Evolutionary conservation across 2,888 invertebrate species (phyloP).

Genomic region (Torymus tubicola): DNA sequence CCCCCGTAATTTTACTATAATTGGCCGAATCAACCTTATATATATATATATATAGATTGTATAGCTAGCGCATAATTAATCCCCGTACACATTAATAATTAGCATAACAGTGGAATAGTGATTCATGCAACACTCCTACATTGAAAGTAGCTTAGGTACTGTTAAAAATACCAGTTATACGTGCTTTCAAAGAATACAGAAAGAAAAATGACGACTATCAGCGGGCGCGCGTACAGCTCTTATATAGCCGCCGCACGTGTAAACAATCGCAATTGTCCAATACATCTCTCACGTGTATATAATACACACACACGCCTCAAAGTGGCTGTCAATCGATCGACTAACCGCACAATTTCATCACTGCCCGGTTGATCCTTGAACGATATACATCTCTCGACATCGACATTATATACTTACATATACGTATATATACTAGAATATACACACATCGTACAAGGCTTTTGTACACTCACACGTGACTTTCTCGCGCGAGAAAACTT

Average conservation of each 20-base stretch:
- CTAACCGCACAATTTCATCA: constrained; percentile 41
- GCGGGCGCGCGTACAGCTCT: constrained; percentile 47
- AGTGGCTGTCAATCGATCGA: constrained; percentile 44
- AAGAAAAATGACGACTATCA: constrained; percentile 50
- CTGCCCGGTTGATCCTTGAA: constrained; percentile 37
- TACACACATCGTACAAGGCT: no score
- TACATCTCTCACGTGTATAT: constrained; percentile 1
- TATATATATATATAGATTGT: neutral
- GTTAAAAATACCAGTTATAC: no score
- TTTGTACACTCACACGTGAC: neutral
- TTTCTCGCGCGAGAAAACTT: constrained; percentile 25
- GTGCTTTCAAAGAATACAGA: no score
- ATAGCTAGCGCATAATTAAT: neutral
- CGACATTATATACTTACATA: no score
- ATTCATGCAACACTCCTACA: no score
- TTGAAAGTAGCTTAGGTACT: no score
- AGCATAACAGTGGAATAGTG: neutral
- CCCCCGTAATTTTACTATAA: constrained; percentile 28
- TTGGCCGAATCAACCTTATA: constrained; percentile 28
- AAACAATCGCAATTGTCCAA: constrained; percentile 52
- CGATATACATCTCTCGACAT: constrained; percentile 21
- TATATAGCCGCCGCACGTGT: constrained; percentile 48
- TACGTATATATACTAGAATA: no score
- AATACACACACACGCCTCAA: neutral
- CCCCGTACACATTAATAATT: constrained; percentile 12